A percentile compares a stretch with the other conserved stretches of the same genome.
Evolutionary conservation across 1,140 invertebrate genomes (phyloP).

Genomic region (Leptonema lineaticorne): DNA sequence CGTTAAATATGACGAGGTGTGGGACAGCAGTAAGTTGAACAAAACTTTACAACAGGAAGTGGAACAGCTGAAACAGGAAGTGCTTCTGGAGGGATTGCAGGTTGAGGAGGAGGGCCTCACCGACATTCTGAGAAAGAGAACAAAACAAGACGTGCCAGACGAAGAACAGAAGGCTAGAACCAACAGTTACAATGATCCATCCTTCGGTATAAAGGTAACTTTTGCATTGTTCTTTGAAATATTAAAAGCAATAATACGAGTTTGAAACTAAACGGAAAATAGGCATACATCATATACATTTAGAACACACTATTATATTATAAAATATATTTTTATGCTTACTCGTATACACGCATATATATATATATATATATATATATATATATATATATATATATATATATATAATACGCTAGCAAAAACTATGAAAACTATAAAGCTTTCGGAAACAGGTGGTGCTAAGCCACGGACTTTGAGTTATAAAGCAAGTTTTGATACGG

Average conservation of each 20-base stretch:
- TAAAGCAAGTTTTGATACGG: background rate
- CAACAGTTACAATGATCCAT: slow-evolving; percentile 58
- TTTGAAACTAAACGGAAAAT: no score
- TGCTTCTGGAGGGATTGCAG: slow-evolving; percentile 74
- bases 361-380: no score
- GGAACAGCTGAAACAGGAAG: slow-evolving; percentile 75
- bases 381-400: no score
- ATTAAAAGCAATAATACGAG: no score
- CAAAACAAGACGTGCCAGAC: slow-evolving; percentile 58
- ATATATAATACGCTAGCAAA: no score
- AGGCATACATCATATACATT: no score
- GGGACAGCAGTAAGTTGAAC: slow-evolving; percentile 60
- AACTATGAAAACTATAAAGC: slow-evolving; percentile 12
- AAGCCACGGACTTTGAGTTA: background rate
- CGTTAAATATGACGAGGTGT: slow-evolving; percentile 58
- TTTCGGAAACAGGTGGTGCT: slow-evolving; percentile 15
- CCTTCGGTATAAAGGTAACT: slow-evolving; percentile 50
- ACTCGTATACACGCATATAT: no score
- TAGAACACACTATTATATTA: no score
- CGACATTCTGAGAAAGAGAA: slow-evolving; percentile 67
- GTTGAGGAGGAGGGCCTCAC: slow-evolving; percentile 79
- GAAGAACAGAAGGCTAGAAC: slow-evolving; percentile 48
- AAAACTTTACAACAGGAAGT: slow-evolving; percentile 69
- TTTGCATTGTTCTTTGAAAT: no score
- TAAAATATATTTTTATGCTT: no score